Evolutionary conservation across 1,140 invertebrate species (phyloP).

Genomic region (Ericerus pela): DNA sequence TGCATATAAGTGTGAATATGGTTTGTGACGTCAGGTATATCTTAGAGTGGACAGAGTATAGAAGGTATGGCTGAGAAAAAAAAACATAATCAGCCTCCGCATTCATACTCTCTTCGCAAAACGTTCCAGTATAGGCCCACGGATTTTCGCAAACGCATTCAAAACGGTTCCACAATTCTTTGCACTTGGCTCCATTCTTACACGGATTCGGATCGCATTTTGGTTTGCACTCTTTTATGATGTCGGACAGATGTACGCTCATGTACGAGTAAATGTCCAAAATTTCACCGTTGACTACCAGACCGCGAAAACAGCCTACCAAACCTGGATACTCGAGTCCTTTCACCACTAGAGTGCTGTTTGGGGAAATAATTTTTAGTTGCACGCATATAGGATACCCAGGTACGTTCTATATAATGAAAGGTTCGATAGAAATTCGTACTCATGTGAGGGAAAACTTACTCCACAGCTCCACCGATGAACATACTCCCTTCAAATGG

Average conservation of each 20-base stretch:
- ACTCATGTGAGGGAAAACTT: constrained; percentile 30
- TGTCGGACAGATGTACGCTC: constrained; percentile 78
- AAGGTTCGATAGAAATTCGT: not conserved
- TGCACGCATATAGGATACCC: not conserved
- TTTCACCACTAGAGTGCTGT: not conserved
- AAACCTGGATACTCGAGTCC: constrained; percentile 60
- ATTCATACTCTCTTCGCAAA: constrained; percentile 66
- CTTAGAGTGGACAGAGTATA: no score
- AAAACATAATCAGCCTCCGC: no score
- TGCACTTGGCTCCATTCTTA: constrained; percentile 74
- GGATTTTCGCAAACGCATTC: constrained; percentile 77
- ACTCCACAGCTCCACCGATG: constrained; percentile 78
- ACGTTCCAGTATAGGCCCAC: constrained; percentile 75
- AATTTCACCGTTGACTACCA: constrained; percentile 80
- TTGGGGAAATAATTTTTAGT: not conserved
- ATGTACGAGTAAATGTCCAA: constrained; percentile 83
- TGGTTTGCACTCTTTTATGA: constrained; percentile 81
- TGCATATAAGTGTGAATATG: no score
- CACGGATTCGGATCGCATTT: constrained; percentile 88
- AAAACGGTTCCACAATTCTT: constrained; percentile 83
- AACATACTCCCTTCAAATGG: constrained; percentile 86
- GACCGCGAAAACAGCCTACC: constrained; percentile 80
- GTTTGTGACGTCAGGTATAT: no score
- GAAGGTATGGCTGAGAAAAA: no score
- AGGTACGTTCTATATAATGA: not conserved